Base-by-base conservation (phyloP, 2,113 vertebrate species). In the Myotis davidii region DNA sequence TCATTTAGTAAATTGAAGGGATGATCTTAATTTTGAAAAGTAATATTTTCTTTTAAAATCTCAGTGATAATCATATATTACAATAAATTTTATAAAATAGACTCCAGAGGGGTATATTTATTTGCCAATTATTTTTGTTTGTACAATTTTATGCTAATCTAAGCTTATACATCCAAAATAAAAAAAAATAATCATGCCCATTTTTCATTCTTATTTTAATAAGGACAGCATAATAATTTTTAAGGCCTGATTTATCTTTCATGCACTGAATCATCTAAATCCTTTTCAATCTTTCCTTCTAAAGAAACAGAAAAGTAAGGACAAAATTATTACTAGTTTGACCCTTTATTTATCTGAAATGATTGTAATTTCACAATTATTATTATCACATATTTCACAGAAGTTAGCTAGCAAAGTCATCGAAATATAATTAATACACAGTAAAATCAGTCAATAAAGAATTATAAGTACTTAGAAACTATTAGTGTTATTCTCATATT, bases 191-290 rank as follows among this genome's bases (percentile, higher is more conserved):
- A 73, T 74, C 1, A 69, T 65, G 77, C 6, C 17, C 64, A 86
- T 77, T 73, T 85, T 87, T 84, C 23, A 87, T 29, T 79, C 2
- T 69, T 96, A 39, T 52, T 88, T 93, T 48, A 72, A 32, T 88
- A 78, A 74, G 9, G 10, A n/a, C 17, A 45, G 11, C 11, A 73
- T 25, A 87, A 17, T 3, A 78, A 65, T 74, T 73, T 45, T 85
- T 64, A 81, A 85, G 6, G 29, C 9, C 29, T 81, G 16, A 52
- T 11, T 77, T 89, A 59, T 7, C 6, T 59, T 3, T 12, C 23
- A 59, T 92, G 27, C 4, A 74, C 2, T 65, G 32, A 90, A 74
- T 67, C 17, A 87, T 17, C 18, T 13, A 93, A 90, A 91, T 20
- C 0, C 18, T 50, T 88, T 82, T 45, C 6, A 61, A 20, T 48